phyloP scores from a whole-genome alignment of 2,113 vertebrate genomes.

The Anhinga rufa region DNA sequence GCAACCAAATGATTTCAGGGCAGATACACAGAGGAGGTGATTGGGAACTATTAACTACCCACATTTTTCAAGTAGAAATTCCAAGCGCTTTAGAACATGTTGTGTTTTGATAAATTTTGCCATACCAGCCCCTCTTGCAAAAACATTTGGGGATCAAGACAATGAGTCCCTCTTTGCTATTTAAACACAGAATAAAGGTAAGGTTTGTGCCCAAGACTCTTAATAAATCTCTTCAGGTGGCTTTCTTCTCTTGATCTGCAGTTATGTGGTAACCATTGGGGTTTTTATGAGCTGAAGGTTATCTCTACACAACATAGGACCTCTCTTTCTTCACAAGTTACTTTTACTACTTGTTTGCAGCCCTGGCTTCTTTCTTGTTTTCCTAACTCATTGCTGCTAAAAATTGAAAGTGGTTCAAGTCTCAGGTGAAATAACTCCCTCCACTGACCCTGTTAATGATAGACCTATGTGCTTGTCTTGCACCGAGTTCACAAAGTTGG shows the following conservation, averaged over 20 bases:
- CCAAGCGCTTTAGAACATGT: background rate
- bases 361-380: background rate
- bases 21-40: background rate
- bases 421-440: background rate
- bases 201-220: background rate
- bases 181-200: background rate
- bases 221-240: background rate
- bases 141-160: background rate
- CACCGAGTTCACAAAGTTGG: background rate
- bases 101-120: conserved; percentile 31
- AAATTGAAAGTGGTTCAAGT: conserved; percentile 35
- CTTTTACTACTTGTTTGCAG: background rate
- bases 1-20: background rate
- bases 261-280: background rate
- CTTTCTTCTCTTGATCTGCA: conserved; percentile 2
- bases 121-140: background rate
- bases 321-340: background rate
- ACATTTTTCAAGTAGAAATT: conserved; percentile 21
- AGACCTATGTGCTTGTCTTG: background rate
- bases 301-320: background rate
- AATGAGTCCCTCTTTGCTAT: background rate
- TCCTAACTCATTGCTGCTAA: background rate
- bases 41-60: background rate
- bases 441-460: background rate
- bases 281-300: background rate